A percentile compares a stretch with the other conserved stretches of the same genome.
These are phyloP conservation scores for Odontophorus gujanensis DNA, from an alignment of 2,113 vertebrate genomes.

Conservation along the genomic window DNA sequence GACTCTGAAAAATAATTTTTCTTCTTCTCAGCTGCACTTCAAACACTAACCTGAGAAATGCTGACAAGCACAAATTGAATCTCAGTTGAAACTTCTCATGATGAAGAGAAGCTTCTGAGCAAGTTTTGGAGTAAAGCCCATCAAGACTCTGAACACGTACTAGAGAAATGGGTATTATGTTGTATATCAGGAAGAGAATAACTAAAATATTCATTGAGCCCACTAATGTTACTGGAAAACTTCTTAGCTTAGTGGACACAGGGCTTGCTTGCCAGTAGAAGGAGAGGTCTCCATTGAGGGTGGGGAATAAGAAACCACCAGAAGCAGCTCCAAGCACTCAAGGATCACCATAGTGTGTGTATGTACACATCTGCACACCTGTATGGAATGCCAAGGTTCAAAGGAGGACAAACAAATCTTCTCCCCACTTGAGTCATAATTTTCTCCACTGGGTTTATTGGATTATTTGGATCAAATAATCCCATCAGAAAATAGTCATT, in stretches of 20 bases:
- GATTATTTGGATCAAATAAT: not conserved
- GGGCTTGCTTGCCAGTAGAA: not conserved
- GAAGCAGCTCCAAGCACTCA: not conserved
- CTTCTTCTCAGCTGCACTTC: slow-evolving; percentile 28
- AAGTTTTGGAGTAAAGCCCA: not conserved
- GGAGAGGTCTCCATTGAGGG: not conserved
- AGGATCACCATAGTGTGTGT: not conserved
- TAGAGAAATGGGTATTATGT: not conserved
- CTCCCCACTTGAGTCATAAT: not conserved
- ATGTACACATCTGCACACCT: not conserved
- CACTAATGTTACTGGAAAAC: not conserved
- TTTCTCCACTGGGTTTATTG: not conserved
- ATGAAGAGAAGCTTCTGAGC: not conserved
- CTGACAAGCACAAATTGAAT: slow-evolving; percentile 3
- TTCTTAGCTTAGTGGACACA: not conserved
- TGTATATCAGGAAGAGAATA: not conserved
- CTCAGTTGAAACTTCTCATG: not conserved
- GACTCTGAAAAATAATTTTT: slow-evolving; percentile 19
- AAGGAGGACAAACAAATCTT: not conserved
- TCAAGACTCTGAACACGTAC: not conserved
- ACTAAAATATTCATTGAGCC: not conserved
- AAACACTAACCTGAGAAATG: slow-evolving; percentile 7
- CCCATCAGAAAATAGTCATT: not conserved
- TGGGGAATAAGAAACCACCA: not conserved
- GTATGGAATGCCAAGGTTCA: not conserved